Evolutionary conservation across 2,888 invertebrate genomes (phyloP), one percentile per base, ranked within the genome.

Genomic region (Tenodera sinensis): DNA sequence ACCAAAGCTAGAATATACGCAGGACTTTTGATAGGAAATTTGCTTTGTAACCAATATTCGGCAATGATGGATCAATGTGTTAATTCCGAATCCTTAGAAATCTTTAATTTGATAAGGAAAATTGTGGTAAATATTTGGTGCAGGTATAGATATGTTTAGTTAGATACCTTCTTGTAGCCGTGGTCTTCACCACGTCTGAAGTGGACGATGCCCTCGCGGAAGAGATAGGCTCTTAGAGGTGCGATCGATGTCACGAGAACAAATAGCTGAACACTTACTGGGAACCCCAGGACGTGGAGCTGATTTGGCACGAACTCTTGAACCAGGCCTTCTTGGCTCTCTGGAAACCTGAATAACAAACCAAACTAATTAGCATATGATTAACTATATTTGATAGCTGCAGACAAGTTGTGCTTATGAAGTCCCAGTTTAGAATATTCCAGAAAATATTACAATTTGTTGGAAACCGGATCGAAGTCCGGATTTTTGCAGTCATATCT

Each of bases 221-320:
- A 92, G 6, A 93, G 90, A 90, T 93, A 93, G 25, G 92, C 92
- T 89, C 93, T 90, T 14, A 93, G 91, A 0, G 93, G 93, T 27
- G 91, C 91, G 54, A 93, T 88, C 0, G 93, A 93, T 20, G 93
- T 93, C 83, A 93, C 92, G 42, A 93, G 90, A 9, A 93, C 92
- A 89, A 92, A 92, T 12, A 92, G 90, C 30, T 92, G 91, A 30
- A 93, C 91, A 83, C 92, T 92, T 34, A 93, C 91, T 0, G 92
- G 92, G 83, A 91, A 91, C 2, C 92, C 92, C 88, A 92, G 91
- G 27, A 93, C 91, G 28, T 91, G 91, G 54, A 93, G 91, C 15
- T 92, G 92, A 90, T 88, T 85, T 28, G 90, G 90, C 30, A 90
- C 84, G 34, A 86, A 90, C 87, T 90, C 84, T 84, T 90, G 89